phyloP scores from a whole-genome alignment of 2,888 invertebrate genomes.

The Ormyrus labotus region DNA sequence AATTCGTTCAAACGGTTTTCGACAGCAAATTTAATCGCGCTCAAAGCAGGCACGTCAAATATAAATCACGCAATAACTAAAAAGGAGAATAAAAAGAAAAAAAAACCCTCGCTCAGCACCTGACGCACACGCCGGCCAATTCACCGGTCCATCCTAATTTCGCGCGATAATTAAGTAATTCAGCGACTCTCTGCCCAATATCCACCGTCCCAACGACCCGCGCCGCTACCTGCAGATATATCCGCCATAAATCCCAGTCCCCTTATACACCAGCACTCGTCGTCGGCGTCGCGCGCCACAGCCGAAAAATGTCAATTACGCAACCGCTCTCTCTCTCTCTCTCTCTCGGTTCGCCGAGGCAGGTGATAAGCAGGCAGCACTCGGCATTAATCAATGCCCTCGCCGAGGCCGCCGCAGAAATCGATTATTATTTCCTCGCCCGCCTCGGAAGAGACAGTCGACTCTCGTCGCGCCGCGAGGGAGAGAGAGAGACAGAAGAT shows the following conservation, averaged over 20 bases:
- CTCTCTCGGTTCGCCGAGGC: constrained; percentile 9
- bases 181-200: constrained; percentile 32
- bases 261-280: constrained; percentile 24
- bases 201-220: constrained; percentile 1
- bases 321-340: background rate
- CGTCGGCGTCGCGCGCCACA: constrained; percentile 59
- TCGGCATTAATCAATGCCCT: constrained; percentile 46
- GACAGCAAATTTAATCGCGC: background rate
- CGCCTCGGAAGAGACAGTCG: background rate
- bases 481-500: constrained; percentile 7
- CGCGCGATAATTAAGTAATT: constrained; percentile 51
- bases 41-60: background rate
- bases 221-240: constrained; percentile 36
- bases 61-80: constrained; percentile 40
- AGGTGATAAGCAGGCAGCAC: constrained; percentile 47
- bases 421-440: constrained; percentile 54
- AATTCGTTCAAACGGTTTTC: too few relatives aligned
- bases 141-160: background rate
- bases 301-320: constrained; percentile 38
- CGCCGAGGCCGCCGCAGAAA: constrained; percentile 22
- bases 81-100: background rate
- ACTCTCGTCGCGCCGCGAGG: background rate
- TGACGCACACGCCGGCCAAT: background rate
- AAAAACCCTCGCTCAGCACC: constrained; percentile 1
- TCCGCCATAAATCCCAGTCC: constrained; percentile 37